Evolutionary conservation across 2,113 vertebrate species (phyloP), one percentile per base, ranked within the genome.

Genomic region (Sorex fumeus): DNA sequence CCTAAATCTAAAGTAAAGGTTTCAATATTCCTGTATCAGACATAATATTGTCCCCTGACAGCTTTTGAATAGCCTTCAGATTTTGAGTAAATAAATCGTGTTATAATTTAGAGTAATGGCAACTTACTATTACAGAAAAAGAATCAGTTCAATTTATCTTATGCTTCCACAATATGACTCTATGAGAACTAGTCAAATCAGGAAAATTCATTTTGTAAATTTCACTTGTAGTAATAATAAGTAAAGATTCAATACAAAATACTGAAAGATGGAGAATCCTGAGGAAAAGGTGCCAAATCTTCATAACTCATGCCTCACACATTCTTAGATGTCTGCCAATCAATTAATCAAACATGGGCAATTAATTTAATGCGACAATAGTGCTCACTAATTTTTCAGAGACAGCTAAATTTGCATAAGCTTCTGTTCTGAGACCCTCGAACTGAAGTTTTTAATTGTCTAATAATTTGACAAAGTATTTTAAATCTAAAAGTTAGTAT

Each of bases 91-190:
- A 45, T 62, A 32, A 4, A 69, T 43, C 66, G 28, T 71, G 15
- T 45, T 72, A 27, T 43, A 86, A 64, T 85, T 82, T 81, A 16
- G 71, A 64, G 88, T 84, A 93, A 80, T 30, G 67, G 36, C 6
- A n/a, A 32, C 30, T 71, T n/a, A 75, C 6, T 34, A 7, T 19
- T 70, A 1, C 75, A 88, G 47, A 92, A 93, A 88, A 7, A 1
- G 23, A 89, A 82, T 47, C 28, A 71, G 6, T 19, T 81, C 77
- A 10, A 62, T 71, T 76, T 86, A 77, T 19, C 19, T 72, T 79
- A 67, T 1, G 43, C 1, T 67, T 74, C 32, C 91, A 45, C 87
- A 34, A 28, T 30, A 77, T 9, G 19, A 87, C 3, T 64, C 2
- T 47, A 0, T 70, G 71, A 70, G 85, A 89, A 30, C 0, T 5